Percentiles rank a stretch among this genome's conserved stretches.
These are phyloP conservation scores for Elephas maximus DNA, from an alignment of 2,113 vertebrate genomes.

Conservation along the genomic window DNA sequence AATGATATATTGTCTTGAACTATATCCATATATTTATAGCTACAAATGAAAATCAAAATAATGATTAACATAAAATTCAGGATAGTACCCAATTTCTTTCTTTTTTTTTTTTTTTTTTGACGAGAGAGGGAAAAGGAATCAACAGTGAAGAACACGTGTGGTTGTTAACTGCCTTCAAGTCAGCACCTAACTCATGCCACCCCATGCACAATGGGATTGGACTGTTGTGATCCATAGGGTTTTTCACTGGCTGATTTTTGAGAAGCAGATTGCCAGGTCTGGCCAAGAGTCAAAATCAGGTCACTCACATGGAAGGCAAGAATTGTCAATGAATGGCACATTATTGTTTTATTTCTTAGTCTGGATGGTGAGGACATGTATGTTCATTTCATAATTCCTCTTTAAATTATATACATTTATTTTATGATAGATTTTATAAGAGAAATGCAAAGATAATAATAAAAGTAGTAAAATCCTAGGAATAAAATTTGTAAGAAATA, in stretches of 20 bases:
- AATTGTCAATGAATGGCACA: background rate
- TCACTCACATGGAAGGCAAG: background rate
- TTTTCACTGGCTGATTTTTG: background rate
- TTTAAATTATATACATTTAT: background rate
- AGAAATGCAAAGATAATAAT: conserved; percentile 38
- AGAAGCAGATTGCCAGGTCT: no score
- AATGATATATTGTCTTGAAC: background rate
- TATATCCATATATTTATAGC: background rate
- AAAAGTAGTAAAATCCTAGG: conserved; percentile 34
- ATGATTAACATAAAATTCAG: background rate
- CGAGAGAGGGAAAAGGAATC: background rate
- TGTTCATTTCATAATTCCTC: conserved; percentile 25
- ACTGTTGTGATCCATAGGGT: background rate
- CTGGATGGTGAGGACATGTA: background rate
- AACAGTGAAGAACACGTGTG: background rate
- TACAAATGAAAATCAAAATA: background rate
- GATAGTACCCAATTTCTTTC: background rate
- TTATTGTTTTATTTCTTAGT: background rate
- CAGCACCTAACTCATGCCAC: background rate
- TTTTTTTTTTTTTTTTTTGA: background rate
- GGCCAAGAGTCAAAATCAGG: background rate
- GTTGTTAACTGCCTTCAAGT: background rate
- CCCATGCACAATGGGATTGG: background rate
- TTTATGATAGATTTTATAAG: background rate
- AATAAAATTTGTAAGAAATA: conserved; percentile 47